Evolutionary conservation across 2,797 vertebrate genomes (phyloP).

Genomic region (Phalanger gymnotis): DNA sequence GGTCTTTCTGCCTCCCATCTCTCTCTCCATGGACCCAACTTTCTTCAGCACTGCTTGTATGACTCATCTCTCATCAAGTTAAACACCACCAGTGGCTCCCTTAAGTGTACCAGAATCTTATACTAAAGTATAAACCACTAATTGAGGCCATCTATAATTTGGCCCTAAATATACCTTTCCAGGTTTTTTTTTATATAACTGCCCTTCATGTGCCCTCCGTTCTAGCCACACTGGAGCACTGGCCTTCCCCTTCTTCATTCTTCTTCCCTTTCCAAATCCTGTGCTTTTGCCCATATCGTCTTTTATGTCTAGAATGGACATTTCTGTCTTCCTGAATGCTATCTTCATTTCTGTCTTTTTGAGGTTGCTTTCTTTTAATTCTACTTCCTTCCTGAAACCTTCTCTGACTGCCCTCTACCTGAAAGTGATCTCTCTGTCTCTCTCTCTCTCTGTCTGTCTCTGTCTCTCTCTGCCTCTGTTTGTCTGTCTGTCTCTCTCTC

Average conservation of each 20-base stretch:
- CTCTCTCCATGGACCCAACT: not conserved
- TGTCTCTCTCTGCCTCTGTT: no score
- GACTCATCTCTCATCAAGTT: not conserved
- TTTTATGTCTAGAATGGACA: not conserved
- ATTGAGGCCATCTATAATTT: not conserved
- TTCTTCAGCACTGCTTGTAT: not conserved
- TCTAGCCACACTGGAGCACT: not conserved
- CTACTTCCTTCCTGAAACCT: not conserved
- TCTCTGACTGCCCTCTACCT: not conserved
- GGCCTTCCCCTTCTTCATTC: not conserved
- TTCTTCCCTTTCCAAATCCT: not conserved
- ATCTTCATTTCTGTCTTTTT: not conserved
- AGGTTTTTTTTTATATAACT: not conserved
- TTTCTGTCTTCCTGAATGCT: not conserved
- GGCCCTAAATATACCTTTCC: not conserved
- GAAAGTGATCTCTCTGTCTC: not conserved
- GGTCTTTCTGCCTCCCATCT: not conserved
- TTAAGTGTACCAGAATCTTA: not conserved
- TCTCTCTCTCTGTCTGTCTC: no score
- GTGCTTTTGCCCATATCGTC: not conserved
- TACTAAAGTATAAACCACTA: not conserved
- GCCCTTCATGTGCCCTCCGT: not conserved
- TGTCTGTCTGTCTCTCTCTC: not conserved
- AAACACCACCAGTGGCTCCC: not conserved
- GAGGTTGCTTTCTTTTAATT: not conserved